Evolutionary conservation across 2,113 vertebrate species (phyloP).

Genomic region (Gobius niger): DNA sequence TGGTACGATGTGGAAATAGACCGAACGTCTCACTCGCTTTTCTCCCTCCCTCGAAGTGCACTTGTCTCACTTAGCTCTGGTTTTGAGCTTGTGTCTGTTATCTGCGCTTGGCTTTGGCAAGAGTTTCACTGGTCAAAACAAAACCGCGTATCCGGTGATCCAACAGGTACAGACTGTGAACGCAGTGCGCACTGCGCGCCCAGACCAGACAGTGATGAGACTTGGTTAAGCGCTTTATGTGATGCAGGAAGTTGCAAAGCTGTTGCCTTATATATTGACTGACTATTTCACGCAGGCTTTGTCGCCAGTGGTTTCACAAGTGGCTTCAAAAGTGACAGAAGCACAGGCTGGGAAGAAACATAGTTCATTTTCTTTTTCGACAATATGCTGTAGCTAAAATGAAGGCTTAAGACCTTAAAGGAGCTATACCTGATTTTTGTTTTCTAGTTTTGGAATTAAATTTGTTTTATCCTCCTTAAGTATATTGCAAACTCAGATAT

Average conservation of each 20-base stretch:
- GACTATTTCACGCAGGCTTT: too few species aligned
- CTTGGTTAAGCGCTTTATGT: background rate
- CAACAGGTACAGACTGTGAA: too few species aligned
- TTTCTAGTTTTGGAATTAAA: too few species aligned
- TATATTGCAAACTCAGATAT: too few species aligned
- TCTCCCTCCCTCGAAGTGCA: conserved; percentile 13
- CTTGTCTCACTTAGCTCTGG: conserved; percentile 4
- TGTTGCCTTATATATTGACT: background rate
- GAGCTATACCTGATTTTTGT: too few species aligned
- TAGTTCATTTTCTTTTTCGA: too few species aligned
- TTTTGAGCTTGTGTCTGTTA: background rate
- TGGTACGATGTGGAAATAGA: conserved; percentile 17
- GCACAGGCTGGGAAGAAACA: background rate
- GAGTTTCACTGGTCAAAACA: conserved; percentile 17
- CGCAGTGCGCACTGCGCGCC: background rate
- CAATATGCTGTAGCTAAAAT: too few species aligned
- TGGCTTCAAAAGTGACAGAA: background rate
- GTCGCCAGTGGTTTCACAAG: background rate
- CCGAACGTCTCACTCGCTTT: background rate
- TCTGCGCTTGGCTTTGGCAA: conserved; percentile 2
- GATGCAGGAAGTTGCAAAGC: conserved; percentile 29
- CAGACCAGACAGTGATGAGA: conserved; percentile 2
- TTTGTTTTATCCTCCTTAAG: too few species aligned
- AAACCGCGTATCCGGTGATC: conserved; percentile 30
- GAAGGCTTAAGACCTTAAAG: too few species aligned